phyloP scores from a whole-genome alignment of 2,113 vertebrate genomes.

The Microtus richardsoni region DNA sequence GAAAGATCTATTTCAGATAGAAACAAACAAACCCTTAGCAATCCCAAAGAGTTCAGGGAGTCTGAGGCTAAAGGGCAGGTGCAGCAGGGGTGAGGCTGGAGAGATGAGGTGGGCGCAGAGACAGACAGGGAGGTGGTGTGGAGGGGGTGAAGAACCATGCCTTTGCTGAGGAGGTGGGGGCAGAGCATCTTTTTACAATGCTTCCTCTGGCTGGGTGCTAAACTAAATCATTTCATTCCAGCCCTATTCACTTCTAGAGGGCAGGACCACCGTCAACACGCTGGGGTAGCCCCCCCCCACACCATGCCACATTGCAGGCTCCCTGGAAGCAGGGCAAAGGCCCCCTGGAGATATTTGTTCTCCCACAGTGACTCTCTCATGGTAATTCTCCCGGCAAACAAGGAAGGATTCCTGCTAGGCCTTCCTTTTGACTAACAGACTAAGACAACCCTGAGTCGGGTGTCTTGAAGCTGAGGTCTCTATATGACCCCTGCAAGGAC shows the following conservation, averaged over 20 bases:
- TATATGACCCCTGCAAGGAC: background rate
- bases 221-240: conserved; percentile 1
- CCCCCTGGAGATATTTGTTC: background rate
- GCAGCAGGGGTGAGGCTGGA: background rate
- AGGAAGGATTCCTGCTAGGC: background rate
- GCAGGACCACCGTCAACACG: background rate
- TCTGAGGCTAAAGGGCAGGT: background rate
- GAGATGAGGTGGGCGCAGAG: background rate
- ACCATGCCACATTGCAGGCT: background rate
- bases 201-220: background rate
- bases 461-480: background rate
- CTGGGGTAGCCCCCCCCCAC: background rate
- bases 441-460: background rate
- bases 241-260: background rate
- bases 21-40: background rate
- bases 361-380: background rate
- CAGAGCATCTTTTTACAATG: background rate
- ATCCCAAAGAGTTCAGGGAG: background rate
- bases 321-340: background rate
- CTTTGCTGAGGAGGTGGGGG: background rate
- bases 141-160: background rate
- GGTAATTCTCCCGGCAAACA: background rate
- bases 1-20: background rate
- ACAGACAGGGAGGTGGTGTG: background rate
- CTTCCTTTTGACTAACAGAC: background rate